Evolutionary conservation across 2,797 vertebrate genomes (phyloP).

Genomic region (Myotis pilosus): DNA sequence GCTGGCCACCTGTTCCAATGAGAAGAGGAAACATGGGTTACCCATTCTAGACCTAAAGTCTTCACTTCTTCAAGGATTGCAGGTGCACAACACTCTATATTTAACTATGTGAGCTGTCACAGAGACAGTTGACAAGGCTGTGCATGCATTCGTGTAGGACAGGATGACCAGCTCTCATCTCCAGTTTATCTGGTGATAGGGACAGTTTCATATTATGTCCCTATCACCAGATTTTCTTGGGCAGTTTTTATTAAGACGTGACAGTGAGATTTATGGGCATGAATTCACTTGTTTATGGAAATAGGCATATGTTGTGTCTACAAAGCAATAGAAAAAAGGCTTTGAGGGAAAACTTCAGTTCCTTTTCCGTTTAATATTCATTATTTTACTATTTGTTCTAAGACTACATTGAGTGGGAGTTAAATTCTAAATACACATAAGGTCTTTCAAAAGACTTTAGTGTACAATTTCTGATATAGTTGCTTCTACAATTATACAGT

Average conservation of each 20-base stretch:
- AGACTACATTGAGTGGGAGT: conserved; percentile 74
- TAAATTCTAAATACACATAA: conserved; percentile 80
- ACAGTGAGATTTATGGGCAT: conserved; percentile 52
- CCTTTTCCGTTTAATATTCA: conserved; percentile 72
- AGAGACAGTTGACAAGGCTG: conserved; percentile 50
- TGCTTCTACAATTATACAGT: neutral
- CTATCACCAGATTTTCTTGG: neutral
- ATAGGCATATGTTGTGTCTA: conserved; percentile 59
- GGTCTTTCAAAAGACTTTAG: conserved; percentile 81
- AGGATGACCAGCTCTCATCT: conserved; percentile 25
- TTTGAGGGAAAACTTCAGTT: conserved; percentile 52
- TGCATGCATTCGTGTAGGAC: conserved; percentile 31
- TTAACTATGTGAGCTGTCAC: conserved; percentile 54
- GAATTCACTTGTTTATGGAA: conserved; percentile 64
- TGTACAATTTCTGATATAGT: conserved; percentile 77
- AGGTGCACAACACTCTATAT: conserved; percentile 68
- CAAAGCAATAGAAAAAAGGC: neutral
- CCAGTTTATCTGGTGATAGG: neutral
- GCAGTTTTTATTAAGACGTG: conserved; percentile 63
- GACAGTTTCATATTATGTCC: conserved; percentile 35
- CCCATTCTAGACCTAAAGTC: conserved; percentile 68
- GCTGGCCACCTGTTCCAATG: conserved; percentile 73
- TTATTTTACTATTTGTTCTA: conserved; percentile 83
- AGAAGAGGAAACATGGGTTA: conserved; percentile 79
- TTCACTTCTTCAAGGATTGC: conserved; percentile 69